Evolutionary conservation across 2,797 vertebrate species (phyloP).

Genomic region (Galagoides demidoff): DNA sequence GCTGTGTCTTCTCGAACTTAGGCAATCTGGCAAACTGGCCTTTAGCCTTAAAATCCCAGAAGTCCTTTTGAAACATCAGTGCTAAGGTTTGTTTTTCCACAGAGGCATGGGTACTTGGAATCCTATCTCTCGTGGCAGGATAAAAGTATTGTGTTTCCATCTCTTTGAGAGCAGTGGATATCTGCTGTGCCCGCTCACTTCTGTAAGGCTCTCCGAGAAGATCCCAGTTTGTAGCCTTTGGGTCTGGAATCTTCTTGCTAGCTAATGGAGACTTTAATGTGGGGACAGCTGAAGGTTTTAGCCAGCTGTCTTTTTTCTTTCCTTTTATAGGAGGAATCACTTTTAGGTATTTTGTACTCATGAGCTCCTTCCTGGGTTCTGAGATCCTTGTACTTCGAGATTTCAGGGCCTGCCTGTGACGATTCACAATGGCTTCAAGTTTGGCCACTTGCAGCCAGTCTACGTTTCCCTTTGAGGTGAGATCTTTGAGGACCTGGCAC

Average conservation of each 20-base stretch:
- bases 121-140: constrained; percentile 26
- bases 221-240: constrained; percentile 54
- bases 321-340: constrained; percentile 78
- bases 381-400: background rate
- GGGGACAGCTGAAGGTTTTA: constrained; percentile 1
- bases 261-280: background rate
- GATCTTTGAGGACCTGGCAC: constrained; percentile 72
- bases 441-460: constrained; percentile 60
- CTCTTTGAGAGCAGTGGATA: constrained; percentile 39
- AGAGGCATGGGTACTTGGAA: background rate
- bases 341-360: constrained; percentile 55
- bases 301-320: constrained; percentile 40
- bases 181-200: background rate
- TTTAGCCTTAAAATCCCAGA: constrained; percentile 59
- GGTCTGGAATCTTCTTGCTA: constrained; percentile 16
- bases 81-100: constrained; percentile 70
- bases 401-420: constrained; percentile 44
- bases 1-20: constrained; percentile 53
- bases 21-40: constrained; percentile 56
- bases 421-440: constrained; percentile 58
- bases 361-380: background rate
- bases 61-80: constrained; percentile 73
- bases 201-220: constrained; percentile 61
- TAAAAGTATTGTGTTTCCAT: constrained; percentile 16
- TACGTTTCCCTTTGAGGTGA: constrained; percentile 55